phyloP scores from a whole-genome alignment of 2,113 vertebrate genomes.

The Sylvia atricapilla region DNA sequence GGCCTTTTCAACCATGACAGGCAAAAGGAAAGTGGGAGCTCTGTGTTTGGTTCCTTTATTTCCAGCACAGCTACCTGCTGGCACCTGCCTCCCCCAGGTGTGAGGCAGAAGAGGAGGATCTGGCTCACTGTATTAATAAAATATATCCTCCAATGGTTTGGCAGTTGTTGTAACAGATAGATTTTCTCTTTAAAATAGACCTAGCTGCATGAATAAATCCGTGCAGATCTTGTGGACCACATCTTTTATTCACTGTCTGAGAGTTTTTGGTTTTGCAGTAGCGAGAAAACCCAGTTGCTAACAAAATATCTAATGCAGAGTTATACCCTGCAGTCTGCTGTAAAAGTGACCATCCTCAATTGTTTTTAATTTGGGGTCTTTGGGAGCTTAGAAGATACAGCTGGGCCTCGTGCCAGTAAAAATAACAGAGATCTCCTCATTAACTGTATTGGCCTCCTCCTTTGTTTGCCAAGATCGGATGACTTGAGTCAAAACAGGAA shows the following conservation, averaged over 20 bases:
- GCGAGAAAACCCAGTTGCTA: not conserved
- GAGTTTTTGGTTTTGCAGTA: not conserved
- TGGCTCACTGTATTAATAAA: not conserved
- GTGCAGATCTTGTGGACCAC: not conserved
- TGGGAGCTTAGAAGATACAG: not conserved
- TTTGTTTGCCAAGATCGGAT: constrained; percentile 70
- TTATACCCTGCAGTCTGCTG: not conserved
- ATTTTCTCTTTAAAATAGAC: not conserved
- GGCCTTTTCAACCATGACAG: too few relatives aligned
- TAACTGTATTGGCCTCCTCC: constrained; percentile 50
- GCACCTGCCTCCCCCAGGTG: too few relatives aligned
- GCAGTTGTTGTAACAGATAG: not conserved
- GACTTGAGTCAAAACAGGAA: constrained; percentile 72
- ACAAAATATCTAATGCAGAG: not conserved
- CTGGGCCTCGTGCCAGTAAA: constrained; percentile 54
- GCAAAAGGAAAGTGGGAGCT: too few relatives aligned
- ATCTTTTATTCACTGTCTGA: not conserved
- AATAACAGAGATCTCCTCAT: constrained; percentile 59
- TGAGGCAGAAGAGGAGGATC: too few relatives aligned
- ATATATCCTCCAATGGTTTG: not conserved
- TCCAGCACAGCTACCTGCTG: too few relatives aligned
- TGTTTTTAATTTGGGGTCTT: constrained; percentile 14
- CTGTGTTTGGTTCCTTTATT: too few relatives aligned
- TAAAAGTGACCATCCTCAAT: not conserved
- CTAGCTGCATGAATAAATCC: not conserved